A percentile compares a stretch with the other conserved stretches of the same genome.
These are phyloP conservation scores for Podargus strigoides DNA, from an alignment of 2,797 vertebrate genomes.

Conservation along the genomic window DNA sequence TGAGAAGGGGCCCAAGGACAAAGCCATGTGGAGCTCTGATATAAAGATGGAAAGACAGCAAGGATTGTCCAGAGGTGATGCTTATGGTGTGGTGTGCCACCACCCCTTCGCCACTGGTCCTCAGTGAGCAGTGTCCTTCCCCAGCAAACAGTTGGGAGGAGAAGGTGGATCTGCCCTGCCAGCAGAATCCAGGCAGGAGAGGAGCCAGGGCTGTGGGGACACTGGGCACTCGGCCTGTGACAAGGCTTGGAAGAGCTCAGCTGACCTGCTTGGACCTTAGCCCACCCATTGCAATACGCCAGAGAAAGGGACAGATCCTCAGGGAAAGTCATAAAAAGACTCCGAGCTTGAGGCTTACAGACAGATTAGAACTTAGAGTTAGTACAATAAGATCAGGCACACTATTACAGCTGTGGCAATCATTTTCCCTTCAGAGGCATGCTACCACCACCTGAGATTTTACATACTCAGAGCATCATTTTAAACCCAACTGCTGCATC, in stretches of 20 bases:
- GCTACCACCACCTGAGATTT: not conserved
- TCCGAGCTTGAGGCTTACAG: not conserved
- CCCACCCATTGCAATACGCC: not conserved
- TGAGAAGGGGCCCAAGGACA: not conserved
- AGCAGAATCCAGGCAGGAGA: fast-evolving
- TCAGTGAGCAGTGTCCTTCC: not conserved
- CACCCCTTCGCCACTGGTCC: fast-evolving
- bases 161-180: not conserved
- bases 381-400: not conserved
- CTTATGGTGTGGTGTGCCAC: not conserved
- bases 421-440: not conserved
- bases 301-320: not conserved
- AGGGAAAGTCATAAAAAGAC: not conserved
- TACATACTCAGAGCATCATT: not conserved
- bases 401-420: not conserved
- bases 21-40: not conserved
- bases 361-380: not conserved
- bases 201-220: not conserved
- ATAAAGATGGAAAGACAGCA: not conserved
- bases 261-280: not conserved
- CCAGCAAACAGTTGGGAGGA: not conserved
- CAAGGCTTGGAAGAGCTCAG: not conserved
- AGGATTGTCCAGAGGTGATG: not conserved
- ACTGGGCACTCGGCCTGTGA: not conserved
- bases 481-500: not conserved